Evolutionary conservation across 1,140 invertebrate genomes (phyloP).

Genomic region (Psilanteris sp.): DNA sequence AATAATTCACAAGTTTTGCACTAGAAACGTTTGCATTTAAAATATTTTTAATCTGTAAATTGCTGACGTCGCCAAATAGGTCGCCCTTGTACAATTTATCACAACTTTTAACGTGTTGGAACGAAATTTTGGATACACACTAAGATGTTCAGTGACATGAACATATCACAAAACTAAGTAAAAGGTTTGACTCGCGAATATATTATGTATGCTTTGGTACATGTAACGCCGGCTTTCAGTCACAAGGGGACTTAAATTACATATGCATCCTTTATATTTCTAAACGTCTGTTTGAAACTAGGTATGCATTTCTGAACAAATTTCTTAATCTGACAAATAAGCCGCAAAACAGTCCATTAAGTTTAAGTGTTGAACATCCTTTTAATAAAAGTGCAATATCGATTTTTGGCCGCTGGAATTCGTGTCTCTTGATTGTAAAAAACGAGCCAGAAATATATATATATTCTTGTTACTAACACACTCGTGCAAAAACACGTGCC

Average conservation of each 20-base stretch:
- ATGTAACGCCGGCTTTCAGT: neutral
- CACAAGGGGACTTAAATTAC: slow-evolving; percentile 19
- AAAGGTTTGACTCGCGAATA: slow-evolving; percentile 27
- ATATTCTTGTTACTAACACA: too few relatives aligned
- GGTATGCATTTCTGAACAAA: neutral
- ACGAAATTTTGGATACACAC: slow-evolving; percentile 29
- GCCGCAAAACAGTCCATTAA: too few relatives aligned
- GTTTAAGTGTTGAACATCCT: too few relatives aligned
- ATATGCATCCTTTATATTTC: slow-evolving; percentile 18
- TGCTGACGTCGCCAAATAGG: slow-evolving; percentile 30
- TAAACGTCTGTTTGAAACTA: slow-evolving; percentile 10
- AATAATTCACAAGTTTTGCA: neutral
- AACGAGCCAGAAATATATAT: too few relatives aligned
- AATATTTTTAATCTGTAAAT: slow-evolving; percentile 7
- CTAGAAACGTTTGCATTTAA: neutral
- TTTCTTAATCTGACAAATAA: too few relatives aligned
- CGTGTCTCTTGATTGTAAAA: too few relatives aligned
- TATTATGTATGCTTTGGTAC: slow-evolving; percentile 15
- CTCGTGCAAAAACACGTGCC: too few relatives aligned
- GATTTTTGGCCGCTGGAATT: too few relatives aligned
- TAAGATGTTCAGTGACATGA: slow-evolving; percentile 20
- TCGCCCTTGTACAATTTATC: slow-evolving; percentile 34
- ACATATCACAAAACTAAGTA: slow-evolving; percentile 38
- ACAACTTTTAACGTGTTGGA: slow-evolving; percentile 27
- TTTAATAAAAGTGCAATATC: too few relatives aligned